Evolutionary conservation across 2,888 invertebrate species (phyloP).

Genomic region (Hypena proboscidalis): DNA sequence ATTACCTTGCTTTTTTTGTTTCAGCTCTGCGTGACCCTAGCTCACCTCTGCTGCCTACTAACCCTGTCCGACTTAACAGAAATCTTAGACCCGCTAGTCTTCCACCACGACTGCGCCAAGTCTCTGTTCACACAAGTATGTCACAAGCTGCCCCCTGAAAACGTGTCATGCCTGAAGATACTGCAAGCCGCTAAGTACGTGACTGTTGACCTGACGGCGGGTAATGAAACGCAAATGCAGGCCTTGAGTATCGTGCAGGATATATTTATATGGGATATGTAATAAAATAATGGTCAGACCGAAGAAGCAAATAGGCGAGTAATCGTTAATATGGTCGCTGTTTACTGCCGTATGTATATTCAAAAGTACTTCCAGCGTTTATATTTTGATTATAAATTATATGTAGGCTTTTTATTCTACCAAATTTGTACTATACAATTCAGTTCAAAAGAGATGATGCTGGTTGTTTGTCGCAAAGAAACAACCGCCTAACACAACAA

Average conservation of each 20-base stretch:
- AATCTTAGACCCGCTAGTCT: constrained; percentile 79
- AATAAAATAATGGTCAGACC: constrained; percentile 3
- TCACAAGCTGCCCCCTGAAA: constrained; percentile 73
- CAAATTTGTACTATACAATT: too few relatives aligned
- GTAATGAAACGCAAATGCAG: constrained; percentile 64
- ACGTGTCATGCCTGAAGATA: constrained; percentile 70
- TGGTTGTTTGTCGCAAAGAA: too few relatives aligned
- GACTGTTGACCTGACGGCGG: constrained; percentile 69
- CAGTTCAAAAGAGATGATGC: too few relatives aligned
- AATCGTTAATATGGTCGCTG: too few relatives aligned
- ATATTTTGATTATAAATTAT: too few relatives aligned
- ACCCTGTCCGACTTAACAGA: constrained; percentile 84
- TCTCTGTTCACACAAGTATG: constrained; percentile 67
- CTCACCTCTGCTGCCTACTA: constrained; percentile 88
- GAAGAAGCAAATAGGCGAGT: too few relatives aligned
- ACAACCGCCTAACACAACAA: too few relatives aligned
- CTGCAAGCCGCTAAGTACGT: constrained; percentile 78
- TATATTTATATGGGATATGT: constrained; percentile 79
- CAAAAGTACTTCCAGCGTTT: too few relatives aligned
- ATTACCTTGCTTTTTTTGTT: constrained; percentile 40
- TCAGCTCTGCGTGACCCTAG: constrained; percentile 90
- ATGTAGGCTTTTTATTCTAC: too few relatives aligned
- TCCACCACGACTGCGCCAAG: constrained; percentile 76
- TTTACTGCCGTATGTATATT: too few relatives aligned
- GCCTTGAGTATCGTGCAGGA: constrained; percentile 74